Evolutionary conservation across 2,888 invertebrate genomes (phyloP).

Genomic region (Galerucella nymphaeae): DNA sequence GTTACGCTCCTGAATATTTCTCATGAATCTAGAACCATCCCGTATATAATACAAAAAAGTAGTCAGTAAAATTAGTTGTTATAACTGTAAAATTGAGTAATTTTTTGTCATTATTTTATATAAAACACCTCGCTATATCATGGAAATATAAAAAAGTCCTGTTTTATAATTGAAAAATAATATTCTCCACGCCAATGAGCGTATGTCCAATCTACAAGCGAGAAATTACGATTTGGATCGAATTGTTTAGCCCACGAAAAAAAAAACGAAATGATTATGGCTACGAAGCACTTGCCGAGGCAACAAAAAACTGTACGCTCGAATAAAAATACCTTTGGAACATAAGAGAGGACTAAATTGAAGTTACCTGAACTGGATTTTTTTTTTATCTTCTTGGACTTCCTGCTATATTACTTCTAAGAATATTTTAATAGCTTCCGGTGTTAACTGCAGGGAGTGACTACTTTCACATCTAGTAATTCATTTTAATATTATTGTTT

Average conservation of each 20-base stretch:
- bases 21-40: no score
- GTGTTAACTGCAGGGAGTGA: constrained; percentile 21
- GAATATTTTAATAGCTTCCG: constrained; percentile 33
- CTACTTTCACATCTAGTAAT: background rate
- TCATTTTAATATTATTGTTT: background rate
- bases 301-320: constrained; percentile 14
- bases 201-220: constrained; percentile 35
- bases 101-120: background rate
- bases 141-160: background rate
- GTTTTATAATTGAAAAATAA: background rate
- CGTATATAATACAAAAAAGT: no score
- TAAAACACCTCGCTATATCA: no score
- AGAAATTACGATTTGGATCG: constrained; percentile 40
- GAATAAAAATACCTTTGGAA: constrained; percentile 26
- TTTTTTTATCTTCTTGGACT: constrained; percentile 29
- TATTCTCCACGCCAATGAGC: constrained; percentile 25
- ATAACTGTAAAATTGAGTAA: no score
- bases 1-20: no score
- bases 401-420: constrained; percentile 30
- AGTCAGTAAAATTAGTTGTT: no score
- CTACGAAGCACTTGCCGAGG: constrained; percentile 24
- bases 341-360: constrained; percentile 22
- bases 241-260: constrained; percentile 31
- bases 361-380: constrained; percentile 24
- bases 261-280: constrained; percentile 32